Evolutionary conservation across 2,113 vertebrate species (phyloP).

Genomic region (Podarcis cretensis): DNA sequence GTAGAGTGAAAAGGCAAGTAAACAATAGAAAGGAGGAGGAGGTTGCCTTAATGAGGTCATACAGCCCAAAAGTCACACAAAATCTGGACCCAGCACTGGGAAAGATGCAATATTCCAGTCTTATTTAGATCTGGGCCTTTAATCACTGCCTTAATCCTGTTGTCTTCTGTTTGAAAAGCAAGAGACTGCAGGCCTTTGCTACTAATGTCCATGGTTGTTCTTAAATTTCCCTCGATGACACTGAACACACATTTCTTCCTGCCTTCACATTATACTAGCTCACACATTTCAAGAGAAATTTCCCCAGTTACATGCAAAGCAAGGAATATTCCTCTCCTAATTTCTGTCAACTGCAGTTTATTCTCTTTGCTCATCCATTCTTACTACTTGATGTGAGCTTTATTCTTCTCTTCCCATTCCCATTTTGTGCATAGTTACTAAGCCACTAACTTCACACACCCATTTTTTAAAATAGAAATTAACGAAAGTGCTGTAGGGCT

Average conservation of each 20-base stretch:
- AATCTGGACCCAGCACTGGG: background rate
- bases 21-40: background rate
- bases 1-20: background rate
- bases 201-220: background rate
- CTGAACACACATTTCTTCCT: background rate
- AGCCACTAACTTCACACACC: background rate
- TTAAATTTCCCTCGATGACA: background rate
- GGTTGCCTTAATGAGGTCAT: background rate
- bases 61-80: no score
- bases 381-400: background rate
- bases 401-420: constrained; percentile 36
- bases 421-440: constrained; percentile 46
- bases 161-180: background rate
- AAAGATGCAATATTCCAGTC: background rate
- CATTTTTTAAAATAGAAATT: constrained; percentile 35
- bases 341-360: rapidly evolving
- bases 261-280: background rate
- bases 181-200: background rate
- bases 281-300: constrained; percentile 16
- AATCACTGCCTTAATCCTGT: background rate
- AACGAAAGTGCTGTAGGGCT: constrained; percentile 30
- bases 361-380: constrained; percentile 30
- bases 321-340: constrained; percentile 20
- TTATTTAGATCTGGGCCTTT: background rate
- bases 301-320: background rate